Percentiles rank a stretch among this genome's conserved stretches.
phyloP scores from a whole-genome alignment of 2,888 invertebrate species.

The Amphipoea oculea region DNA sequence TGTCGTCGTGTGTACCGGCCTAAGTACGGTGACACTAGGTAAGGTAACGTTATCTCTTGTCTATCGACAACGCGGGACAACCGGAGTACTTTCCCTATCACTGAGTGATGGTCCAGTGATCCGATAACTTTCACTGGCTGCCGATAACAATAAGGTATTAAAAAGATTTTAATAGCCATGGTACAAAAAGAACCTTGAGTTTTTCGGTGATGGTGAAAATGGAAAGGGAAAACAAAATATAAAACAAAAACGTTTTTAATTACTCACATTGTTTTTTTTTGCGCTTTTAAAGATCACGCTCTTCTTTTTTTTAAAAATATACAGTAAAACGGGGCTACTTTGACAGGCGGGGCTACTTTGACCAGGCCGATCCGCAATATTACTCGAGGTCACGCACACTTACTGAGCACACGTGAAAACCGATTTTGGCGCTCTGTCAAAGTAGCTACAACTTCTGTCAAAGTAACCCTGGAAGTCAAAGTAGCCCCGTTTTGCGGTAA shows the following conservation, averaged over 20 bases:
- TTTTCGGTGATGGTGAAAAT: not conserved
- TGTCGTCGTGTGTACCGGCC: not conserved
- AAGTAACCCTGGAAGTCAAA: no score
- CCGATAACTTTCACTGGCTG: conserved; percentile 69
- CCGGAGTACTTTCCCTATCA: conserved; percentile 68
- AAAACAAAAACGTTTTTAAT: not conserved
- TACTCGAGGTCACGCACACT: no score
- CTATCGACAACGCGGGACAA: conserved; percentile 48
- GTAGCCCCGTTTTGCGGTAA: not conserved
- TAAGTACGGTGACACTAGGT: conserved; percentile 34
- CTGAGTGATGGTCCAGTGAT: conserved; percentile 56
- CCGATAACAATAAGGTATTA: conserved; percentile 34
- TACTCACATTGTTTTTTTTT: not conserved
- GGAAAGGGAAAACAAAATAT: conserved; percentile 2
- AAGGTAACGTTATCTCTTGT: conserved; percentile 55
- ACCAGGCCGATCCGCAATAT: no score
- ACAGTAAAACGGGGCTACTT: no score
- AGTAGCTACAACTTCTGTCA: no score
- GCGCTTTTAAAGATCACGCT: not conserved
- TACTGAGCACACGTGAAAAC: no score
- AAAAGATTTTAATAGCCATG: conserved; percentile 21
- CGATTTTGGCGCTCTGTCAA: no score
- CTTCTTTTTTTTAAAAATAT: not conserved
- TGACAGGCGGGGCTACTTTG: no score
- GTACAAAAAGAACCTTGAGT: not conserved